Percentiles rank a stretch among this genome's conserved stretches.
These are phyloP conservation scores for Zophobas atratus DNA, from an alignment of 1,140 invertebrate genomes.

Conservation along the genomic window DNA sequence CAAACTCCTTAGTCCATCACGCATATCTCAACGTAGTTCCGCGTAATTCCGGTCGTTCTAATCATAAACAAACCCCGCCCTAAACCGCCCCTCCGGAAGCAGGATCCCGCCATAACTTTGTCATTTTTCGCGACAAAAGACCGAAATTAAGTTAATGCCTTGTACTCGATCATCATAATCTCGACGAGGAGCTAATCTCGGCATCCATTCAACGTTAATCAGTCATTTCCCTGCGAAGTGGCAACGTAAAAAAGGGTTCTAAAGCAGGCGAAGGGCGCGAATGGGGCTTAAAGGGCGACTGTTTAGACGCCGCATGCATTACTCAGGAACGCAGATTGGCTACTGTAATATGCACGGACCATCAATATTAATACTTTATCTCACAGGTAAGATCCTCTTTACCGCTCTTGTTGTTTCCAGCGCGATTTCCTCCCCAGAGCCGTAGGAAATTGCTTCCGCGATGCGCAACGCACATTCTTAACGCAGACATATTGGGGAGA, in stretches of 20 bases:
- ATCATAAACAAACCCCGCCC: background rate
- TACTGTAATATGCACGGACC: slow-evolving; percentile 56
- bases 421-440: background rate
- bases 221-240: slow-evolving; percentile 36
- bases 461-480: slow-evolving; percentile 8
- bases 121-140: slow-evolving; percentile 20
- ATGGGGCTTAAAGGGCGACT: slow-evolving; percentile 9
- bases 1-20: no score
- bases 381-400: slow-evolving; percentile 52
- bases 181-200: slow-evolving; percentile 32
- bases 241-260: slow-evolving; percentile 28
- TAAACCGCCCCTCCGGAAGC: background rate
- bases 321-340: slow-evolving; percentile 58
- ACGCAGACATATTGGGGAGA: slow-evolving; percentile 11
- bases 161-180: slow-evolving; percentile 39
- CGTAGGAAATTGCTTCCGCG: slow-evolving; percentile 19
- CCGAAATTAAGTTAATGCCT: slow-evolving; percentile 43
- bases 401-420: slow-evolving; percentile 31
- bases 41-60: background rate
- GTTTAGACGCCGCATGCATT: slow-evolving; percentile 55
- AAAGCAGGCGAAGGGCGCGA: background rate
- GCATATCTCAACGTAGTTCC: background rate
- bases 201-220: slow-evolving; percentile 37
- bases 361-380: slow-evolving; percentile 58
- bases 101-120: background rate